phyloP scores from a whole-genome alignment of 2,888 invertebrate species.

The Nemurella pictetii region DNA sequence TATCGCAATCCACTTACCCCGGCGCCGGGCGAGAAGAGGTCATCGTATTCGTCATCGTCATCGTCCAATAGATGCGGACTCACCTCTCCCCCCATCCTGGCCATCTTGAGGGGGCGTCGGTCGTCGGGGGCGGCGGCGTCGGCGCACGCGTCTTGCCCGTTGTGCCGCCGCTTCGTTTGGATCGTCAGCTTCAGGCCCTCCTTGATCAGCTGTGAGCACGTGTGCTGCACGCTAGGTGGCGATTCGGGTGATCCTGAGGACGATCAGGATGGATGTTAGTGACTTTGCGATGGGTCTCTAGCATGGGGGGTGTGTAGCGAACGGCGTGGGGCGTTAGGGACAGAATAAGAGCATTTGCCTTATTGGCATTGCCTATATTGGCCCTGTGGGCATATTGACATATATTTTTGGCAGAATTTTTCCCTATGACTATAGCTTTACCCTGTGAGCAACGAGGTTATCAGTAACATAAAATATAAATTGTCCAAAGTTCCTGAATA shows the following conservation, averaged over 20 bases:
- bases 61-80: constrained; percentile 46
- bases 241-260: constrained; percentile 52
- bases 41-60: constrained; percentile 51
- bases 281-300: no score
- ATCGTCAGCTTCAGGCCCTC: constrained; percentile 85
- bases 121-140: constrained; percentile 46
- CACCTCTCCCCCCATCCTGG: constrained; percentile 51
- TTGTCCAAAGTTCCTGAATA: no score
- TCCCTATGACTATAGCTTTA: no score
- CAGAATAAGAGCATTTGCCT: no score
- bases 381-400: no score
- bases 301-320: no score
- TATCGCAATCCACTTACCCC: constrained; percentile 53
- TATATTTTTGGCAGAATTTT: no score
- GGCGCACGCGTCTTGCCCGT: constrained; percentile 53
- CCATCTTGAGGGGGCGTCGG: constrained; percentile 48
- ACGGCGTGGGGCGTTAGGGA: no score
- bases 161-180: constrained; percentile 80
- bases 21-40: constrained; percentile 50
- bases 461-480: no score
- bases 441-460: no score
- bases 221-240: constrained; percentile 69
- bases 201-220: constrained; percentile 88
- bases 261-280: no score
- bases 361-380: no score